Percentiles rank a stretch among this genome's conserved stretches.
Conservation (phyloP, 2,888 invertebrate genomes). For the Macrophya annulata region DNA sequence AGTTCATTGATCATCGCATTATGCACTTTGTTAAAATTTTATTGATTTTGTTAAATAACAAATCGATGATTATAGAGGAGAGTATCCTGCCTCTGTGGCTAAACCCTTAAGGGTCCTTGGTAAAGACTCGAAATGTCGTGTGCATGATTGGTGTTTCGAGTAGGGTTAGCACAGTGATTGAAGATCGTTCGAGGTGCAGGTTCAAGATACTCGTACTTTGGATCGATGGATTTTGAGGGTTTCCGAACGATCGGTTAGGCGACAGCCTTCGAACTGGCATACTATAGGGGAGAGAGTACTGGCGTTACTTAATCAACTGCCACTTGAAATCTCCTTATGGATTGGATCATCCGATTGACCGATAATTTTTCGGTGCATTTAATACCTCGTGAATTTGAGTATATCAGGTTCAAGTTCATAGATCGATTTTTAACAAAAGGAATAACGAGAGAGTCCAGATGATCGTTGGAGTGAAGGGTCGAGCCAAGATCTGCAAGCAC, state of each 20-base stretch:
- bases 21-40: slow-evolving; percentile 5
- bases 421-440: no score
- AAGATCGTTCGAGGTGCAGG: slow-evolving; percentile 28
- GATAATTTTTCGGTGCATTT: neutral
- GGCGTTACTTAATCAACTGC: slow-evolving; percentile 17
- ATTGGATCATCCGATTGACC: neutral
- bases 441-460: no score
- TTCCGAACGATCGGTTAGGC: slow-evolving; percentile 33
- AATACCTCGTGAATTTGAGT: no score
- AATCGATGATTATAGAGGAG: neutral
- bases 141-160: slow-evolving; percentile 23
- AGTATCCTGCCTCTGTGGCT: neutral
- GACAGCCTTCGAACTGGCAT: neutral
- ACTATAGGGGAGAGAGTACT: neutral
- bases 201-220: slow-evolving; percentile 39
- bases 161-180: neutral
- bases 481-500: no score
- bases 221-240: slow-evolving; percentile 50
- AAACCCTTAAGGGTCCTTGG: neutral
- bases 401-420: no score
- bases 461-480: no score
- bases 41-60: neutral
- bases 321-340: neutral
- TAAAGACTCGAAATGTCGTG: neutral
- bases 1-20: neutral